Evolutionary conservation across 1,140 invertebrate genomes (phyloP).

Genomic region (Aricia agestis): DNA sequence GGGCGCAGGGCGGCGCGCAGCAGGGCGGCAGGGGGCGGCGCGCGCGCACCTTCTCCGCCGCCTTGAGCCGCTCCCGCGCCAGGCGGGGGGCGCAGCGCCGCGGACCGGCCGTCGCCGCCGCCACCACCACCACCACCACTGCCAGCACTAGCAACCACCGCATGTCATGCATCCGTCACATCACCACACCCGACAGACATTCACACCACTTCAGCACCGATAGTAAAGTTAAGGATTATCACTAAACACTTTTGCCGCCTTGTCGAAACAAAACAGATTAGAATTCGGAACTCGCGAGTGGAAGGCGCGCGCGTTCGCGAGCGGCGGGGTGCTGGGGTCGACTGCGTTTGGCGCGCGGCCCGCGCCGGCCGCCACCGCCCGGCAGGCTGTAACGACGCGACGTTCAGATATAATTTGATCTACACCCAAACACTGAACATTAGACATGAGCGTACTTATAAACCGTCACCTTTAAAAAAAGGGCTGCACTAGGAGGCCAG

Average conservation of each 20-base stretch:
- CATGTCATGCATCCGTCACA: conserved; percentile 34
- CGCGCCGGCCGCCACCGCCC: conserved; percentile 26
- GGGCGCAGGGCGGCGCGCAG: conserved; percentile 45
- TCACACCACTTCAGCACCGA: neutral
- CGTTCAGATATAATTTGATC: neutral
- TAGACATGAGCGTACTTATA: neutral
- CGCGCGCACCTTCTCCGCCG: conserved; percentile 62
- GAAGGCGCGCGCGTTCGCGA: conserved; percentile 23
- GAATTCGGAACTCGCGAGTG: neutral
- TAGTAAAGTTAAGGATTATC: neutral
- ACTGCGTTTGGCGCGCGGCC: conserved; percentile 28
- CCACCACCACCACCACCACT: conserved; percentile 31
- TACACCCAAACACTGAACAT: neutral
- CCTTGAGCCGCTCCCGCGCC: conserved; percentile 57
- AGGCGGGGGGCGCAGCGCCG: conserved; percentile 54
- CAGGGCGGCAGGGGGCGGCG: conserved; percentile 58
- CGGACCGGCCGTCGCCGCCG: conserved; percentile 33
- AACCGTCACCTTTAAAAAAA: too few relatives aligned
- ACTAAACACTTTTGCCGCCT: neutral
- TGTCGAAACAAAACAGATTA: neutral
- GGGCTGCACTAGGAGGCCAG: too few relatives aligned
- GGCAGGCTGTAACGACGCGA: conserved; percentile 23
- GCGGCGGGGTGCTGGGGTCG: conserved; percentile 25
- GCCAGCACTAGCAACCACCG: conserved; percentile 41
- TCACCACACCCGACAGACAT: conserved; percentile 18